A percentile compares a stretch with the other conserved stretches of the same genome.
phyloP scores from a whole-genome alignment of 1,140 invertebrate genomes.

The Leptinotarsa texana region DNA sequence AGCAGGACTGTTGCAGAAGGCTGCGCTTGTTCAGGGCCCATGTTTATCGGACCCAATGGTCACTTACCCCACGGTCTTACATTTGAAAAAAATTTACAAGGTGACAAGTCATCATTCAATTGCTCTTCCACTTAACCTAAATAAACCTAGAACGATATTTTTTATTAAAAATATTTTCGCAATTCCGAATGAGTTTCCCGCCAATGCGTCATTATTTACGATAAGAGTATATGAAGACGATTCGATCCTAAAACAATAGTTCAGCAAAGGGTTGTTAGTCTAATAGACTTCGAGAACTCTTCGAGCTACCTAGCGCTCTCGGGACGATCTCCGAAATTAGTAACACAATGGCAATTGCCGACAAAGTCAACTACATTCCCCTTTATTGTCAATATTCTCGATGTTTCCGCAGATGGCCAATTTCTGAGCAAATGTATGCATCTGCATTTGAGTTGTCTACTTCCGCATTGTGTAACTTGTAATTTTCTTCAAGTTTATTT shows the following conservation, averaged over 20 bases:
- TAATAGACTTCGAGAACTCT: conserved; percentile 3
- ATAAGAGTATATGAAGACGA: no score
- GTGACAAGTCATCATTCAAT: no score
- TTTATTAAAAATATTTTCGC: no score
- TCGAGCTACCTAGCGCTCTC: neutral
- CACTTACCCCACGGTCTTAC: no score
- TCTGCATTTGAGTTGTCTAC: conserved; percentile 2
- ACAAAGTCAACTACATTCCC: neutral
- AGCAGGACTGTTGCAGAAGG: no score
- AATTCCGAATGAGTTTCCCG: no score
- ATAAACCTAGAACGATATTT: no score
- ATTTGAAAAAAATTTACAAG: no score
- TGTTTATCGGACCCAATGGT: no score
- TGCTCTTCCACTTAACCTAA: no score
- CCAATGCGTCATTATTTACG: no score
- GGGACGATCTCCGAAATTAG: neutral
- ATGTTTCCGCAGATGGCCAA: neutral
- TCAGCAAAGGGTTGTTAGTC: neutral
- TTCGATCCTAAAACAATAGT: neutral
- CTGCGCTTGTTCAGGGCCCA: no score
- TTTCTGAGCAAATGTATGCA: neutral
- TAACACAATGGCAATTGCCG: neutral
- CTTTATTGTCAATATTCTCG: neutral
- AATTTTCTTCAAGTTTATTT: neutral
- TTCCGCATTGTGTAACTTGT: neutral